phyloP scores from a whole-genome alignment of 2,888 invertebrate species.

The Rapana venosa region DNA sequence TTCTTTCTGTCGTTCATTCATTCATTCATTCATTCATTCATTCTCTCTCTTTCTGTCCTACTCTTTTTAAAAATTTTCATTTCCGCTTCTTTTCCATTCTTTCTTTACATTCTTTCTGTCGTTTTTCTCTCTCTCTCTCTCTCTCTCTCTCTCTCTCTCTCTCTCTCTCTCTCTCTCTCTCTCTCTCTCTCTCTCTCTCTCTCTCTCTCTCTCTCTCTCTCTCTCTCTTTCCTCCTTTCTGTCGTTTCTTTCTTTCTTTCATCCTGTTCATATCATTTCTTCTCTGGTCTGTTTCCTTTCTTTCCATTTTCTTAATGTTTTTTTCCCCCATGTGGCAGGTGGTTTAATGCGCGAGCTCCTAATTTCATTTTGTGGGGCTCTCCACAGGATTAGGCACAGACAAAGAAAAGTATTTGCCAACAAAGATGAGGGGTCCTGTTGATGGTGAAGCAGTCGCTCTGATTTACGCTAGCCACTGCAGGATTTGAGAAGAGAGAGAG shows the following conservation, averaged over 20 bases:
- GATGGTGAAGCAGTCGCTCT: neutral
- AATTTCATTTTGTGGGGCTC: constrained; percentile 12
- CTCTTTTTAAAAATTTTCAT: too few species aligned
- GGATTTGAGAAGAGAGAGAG: neutral
- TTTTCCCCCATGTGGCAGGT: neutral
- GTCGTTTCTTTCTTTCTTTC: neutral
- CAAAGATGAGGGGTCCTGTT: constrained; percentile 11
- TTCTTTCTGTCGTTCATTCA: too few species aligned
- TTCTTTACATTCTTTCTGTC: too few species aligned
- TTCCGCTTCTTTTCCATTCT: too few species aligned
- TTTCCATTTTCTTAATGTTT: neutral
- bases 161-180: neutral
- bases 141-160: neutral
- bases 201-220: constrained; percentile 1
- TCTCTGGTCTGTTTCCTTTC: neutral
- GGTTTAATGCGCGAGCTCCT: constrained; percentile 9
- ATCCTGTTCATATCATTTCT: too few species aligned
- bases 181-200: neutral
- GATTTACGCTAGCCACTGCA: neutral
- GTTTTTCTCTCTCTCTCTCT: too few species aligned
- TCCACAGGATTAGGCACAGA: neutral
- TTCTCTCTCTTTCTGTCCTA: too few species aligned
- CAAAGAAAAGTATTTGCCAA: constrained; percentile 22
- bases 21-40: too few species aligned
- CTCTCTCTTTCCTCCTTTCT: neutral